Conservation (phyloP, 2,113 vertebrate genomes). For the Copsychus sechellarum region DNA sequence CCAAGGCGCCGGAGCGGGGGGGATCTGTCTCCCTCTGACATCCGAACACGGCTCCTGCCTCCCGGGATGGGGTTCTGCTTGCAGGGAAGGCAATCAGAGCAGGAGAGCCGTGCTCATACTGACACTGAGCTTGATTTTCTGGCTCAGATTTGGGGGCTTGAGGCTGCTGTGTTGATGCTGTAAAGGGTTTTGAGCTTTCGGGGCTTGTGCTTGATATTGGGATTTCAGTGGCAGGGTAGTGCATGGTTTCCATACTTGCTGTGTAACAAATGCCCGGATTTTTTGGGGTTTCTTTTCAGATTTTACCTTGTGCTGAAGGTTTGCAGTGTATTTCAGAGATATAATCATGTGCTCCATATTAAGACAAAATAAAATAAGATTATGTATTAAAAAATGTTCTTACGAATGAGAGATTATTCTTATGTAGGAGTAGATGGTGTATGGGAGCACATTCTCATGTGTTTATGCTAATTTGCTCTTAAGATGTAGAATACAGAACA, state of each 20-base stretch:
- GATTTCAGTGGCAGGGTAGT: background rate
- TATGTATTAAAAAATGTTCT: background rate
- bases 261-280: rapidly evolving
- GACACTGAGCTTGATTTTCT: background rate
- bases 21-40: conserved; percentile 49
- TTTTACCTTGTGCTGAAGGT: background rate
- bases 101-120: rapidly evolving
- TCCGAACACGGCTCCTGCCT: background rate
- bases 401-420: background rate
- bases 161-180: rapidly evolving
- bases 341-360: rapidly evolving
- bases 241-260: rapidly evolving
- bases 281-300: background rate
- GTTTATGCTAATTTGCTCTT: background rate
- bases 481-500: background rate
- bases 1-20: rapidly evolving
- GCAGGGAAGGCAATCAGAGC: background rate
- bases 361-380: background rate
- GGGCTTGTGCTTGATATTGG: rapidly evolving
- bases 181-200: background rate
- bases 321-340: rapidly evolving
- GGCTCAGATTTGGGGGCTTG: background rate
- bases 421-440: background rate
- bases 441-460: background rate
- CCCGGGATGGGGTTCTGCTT: background rate